Percentiles rank a stretch among this genome's conserved stretches.
Evolutionary conservation across 2,888 invertebrate genomes (phyloP).

Genomic region (Steinernema carpocapsae): DNA sequence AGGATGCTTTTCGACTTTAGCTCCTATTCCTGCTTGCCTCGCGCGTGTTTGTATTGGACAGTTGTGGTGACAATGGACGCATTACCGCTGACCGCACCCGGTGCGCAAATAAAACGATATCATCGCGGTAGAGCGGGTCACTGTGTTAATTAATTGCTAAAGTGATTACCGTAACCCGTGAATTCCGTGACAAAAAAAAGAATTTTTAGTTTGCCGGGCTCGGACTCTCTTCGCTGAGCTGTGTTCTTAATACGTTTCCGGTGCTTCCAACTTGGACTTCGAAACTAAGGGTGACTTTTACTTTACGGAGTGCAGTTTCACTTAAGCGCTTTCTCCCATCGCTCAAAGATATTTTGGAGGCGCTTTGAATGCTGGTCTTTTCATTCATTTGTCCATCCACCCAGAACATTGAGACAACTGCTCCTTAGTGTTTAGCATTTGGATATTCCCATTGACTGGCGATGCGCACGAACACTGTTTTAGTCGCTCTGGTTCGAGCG

Average conservation of each 20-base stretch:
- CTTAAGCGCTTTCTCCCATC: neutral
- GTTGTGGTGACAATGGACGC: conserved; percentile 14
- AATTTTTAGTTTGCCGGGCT: neutral
- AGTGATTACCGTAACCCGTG: neutral
- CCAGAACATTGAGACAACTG: conserved; percentile 11
- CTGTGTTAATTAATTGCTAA: conserved; percentile 15
- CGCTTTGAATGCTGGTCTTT: neutral
- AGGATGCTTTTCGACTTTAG: neutral
- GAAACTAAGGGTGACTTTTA: too few relatives aligned
- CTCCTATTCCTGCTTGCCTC: neutral
- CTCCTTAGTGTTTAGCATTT: neutral
- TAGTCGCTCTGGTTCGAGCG: neutral
- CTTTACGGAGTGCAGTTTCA: too few relatives aligned
- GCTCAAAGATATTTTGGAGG: neutral
- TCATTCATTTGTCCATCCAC: neutral
- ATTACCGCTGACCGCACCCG: conserved; percentile 23
- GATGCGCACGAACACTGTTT: conserved; percentile 21
- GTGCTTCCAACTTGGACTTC: too few relatives aligned
- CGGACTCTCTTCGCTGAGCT: neutral
- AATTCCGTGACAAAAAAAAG: neutral
- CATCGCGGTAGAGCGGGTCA: neutral
- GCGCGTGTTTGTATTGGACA: conserved; percentile 13
- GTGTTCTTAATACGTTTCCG: neutral
- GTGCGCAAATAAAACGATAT: conserved; percentile 32
- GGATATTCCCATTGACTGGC: conserved; percentile 14